These are phyloP conservation scores for Callocephalon fimbriatum DNA, from an alignment of 2,113 vertebrate species.

Conservation along the genomic window DNA sequence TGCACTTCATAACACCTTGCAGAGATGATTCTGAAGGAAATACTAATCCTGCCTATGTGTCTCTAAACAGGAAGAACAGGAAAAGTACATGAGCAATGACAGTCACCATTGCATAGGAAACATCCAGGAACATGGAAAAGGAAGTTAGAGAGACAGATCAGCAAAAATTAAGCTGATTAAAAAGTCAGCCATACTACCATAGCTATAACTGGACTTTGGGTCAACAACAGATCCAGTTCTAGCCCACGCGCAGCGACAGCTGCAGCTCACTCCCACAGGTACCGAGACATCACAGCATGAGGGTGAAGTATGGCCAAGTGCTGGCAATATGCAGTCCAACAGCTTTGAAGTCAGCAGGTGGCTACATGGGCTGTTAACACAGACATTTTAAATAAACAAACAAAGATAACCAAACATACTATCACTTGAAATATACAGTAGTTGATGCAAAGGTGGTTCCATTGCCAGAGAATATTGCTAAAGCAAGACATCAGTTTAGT, in stretches of 20 bases:
- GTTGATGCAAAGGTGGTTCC: not conserved
- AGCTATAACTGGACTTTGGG: not conserved
- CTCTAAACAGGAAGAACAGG: not conserved
- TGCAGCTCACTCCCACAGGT: not conserved
- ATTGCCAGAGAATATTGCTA: not conserved
- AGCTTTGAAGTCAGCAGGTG: not conserved
- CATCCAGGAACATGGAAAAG: not conserved
- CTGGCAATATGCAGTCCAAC: not conserved
- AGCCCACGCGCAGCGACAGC: not conserved
- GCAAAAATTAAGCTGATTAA: not conserved
- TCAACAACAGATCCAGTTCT: not conserved
- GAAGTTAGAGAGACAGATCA: not conserved
- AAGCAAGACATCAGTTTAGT: not conserved
- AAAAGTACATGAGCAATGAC: not conserved
- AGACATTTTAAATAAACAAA: not conserved
- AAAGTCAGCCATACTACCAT: not conserved
- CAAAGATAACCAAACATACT: not conserved
- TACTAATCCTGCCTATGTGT: rapidly evolving
- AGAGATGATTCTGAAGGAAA: not conserved
- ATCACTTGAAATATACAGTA: not conserved
- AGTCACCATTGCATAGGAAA: not conserved
- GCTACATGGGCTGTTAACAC: not conserved
- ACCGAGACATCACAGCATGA: not conserved
- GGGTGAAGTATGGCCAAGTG: not conserved
- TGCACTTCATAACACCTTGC: not conserved